phyloP scores from a whole-genome alignment of 2,888 invertebrate species.

The Diarsia brunnea region DNA sequence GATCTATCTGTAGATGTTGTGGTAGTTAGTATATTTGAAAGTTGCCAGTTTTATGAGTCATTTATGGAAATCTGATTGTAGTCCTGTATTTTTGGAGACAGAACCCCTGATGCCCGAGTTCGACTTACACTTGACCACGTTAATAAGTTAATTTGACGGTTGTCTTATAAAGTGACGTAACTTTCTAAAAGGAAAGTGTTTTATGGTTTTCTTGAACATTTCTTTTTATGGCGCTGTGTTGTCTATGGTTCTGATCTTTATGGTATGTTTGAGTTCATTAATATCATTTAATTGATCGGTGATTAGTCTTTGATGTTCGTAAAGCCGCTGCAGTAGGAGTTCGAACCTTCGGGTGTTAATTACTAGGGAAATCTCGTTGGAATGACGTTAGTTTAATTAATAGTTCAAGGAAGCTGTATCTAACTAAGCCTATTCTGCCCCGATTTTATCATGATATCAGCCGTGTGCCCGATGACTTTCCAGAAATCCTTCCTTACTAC shows the following conservation, averaged over 20 bases:
- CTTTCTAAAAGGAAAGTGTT: conserved; percentile 54
- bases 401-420: not conserved
- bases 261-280: conserved; percentile 42
- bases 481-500: no score
- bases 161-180: conserved; percentile 21
- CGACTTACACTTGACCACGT: conserved; percentile 6
- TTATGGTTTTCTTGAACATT: conserved; percentile 40
- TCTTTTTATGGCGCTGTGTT: conserved; percentile 36
- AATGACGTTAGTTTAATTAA: not conserved
- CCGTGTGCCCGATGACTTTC: not conserved
- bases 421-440: not conserved
- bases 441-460: not conserved
- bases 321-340: conserved; percentile 18
- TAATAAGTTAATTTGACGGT: not conserved
- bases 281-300: conserved; percentile 41
- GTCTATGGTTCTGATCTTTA: conserved; percentile 42
- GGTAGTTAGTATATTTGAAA: not conserved
- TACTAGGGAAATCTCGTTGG: not conserved
- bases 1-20: not conserved
- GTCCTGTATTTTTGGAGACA: not conserved
- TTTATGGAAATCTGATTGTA: not conserved
- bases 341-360: not conserved
- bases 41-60: not conserved
- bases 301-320: conserved; percentile 33
- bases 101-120: not conserved